A percentile compares a stretch with the other conserved stretches of the same genome.
phyloP scores from a whole-genome alignment of 30 jellyfish, hydroid and myxozoan species.

The Phacellophora camtschatica region DNA sequence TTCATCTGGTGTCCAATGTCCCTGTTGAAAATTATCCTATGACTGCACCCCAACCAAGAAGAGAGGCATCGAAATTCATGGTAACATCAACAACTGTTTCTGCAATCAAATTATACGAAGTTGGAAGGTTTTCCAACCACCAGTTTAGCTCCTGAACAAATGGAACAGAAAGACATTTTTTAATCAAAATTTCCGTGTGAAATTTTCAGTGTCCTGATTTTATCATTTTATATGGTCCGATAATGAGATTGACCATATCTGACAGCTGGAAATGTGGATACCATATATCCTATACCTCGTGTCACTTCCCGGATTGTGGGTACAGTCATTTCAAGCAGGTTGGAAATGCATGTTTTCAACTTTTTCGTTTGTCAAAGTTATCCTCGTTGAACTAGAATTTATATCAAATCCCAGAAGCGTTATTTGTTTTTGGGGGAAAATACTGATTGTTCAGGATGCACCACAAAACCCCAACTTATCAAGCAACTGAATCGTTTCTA shows the following conservation, averaged over 20 bases:
- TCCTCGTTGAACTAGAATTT: conserved; percentile 7
- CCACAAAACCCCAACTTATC: conserved; percentile 43
- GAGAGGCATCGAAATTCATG: conserved; percentile 60
- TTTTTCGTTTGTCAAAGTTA: neutral
- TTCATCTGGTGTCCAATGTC: conserved; percentile 47
- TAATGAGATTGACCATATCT: conserved; percentile 25
- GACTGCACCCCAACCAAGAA: conserved; percentile 62
- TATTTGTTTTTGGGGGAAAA: conserved; percentile 7
- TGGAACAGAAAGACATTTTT: conserved; percentile 9
- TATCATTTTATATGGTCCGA: conserved; percentile 23
- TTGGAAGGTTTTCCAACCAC: conserved; percentile 20
- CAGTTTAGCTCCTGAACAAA: conserved; percentile 19
- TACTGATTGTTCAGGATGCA: conserved; percentile 34
- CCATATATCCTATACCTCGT: neutral
- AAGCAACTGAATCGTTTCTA: neutral
- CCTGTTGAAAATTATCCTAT: conserved; percentile 34
- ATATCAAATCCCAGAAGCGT: conserved; percentile 11
- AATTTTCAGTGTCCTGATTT: conserved; percentile 11
- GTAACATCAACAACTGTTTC: conserved; percentile 6
- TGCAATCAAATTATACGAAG: neutral
- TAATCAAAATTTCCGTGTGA: conserved; percentile 16
- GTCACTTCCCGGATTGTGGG: conserved; percentile 43
- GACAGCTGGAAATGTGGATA: conserved; percentile 45
- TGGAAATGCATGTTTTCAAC: neutral
- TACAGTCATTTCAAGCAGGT: no score